Percentiles rank a stretch among this genome's conserved stretches.
Conservation (phyloP, 2,888 invertebrate genomes). For the Drosophila formosana region DNA sequence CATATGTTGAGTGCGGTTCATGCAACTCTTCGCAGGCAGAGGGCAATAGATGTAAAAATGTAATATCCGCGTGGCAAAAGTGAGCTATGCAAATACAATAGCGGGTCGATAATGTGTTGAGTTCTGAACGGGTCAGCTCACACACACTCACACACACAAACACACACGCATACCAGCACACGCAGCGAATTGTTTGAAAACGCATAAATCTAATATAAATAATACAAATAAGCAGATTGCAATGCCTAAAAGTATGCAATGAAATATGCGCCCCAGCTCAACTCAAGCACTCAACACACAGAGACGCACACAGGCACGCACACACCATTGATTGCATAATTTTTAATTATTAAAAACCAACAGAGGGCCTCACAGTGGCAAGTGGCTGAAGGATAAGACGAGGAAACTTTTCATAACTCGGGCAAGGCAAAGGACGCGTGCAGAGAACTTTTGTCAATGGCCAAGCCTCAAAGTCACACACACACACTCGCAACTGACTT, state of each 20-base stretch:
- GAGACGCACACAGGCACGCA: conserved; percentile 8
- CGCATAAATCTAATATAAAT: conserved; percentile 51
- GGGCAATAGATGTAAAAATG: conserved; percentile 4
- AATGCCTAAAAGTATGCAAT: conserved; percentile 58
- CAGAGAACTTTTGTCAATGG: conserved; percentile 75
- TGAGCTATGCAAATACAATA: conserved; percentile 22
- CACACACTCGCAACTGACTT: conserved; percentile 58
- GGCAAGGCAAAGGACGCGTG: conserved; percentile 44
- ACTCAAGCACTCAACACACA: conserved; percentile 46
- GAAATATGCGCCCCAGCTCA: conserved; percentile 50
- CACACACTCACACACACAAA: background rate
- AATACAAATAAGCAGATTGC: conserved; percentile 42
- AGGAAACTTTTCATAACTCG: conserved; percentile 69
- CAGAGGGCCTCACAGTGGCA: conserved; percentile 20
- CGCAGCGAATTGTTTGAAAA: conserved; percentile 15
- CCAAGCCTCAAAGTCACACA: conserved; percentile 67
- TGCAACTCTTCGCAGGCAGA: background rate
- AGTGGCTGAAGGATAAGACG: background rate
- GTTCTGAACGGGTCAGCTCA: conserved; percentile 9
- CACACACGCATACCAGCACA: background rate
- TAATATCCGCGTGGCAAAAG: conserved; percentile 4
- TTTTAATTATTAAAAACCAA: conserved; percentile 72
- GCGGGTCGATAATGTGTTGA: conserved; percentile 5
- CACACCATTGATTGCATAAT: conserved; percentile 68
- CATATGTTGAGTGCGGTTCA: background rate